A percentile compares a stretch with the other conserved stretches of the same genome.
Conservation (phyloP, 2,113 vertebrate genomes). For the Thamnaconus septentrionalis region DNA sequence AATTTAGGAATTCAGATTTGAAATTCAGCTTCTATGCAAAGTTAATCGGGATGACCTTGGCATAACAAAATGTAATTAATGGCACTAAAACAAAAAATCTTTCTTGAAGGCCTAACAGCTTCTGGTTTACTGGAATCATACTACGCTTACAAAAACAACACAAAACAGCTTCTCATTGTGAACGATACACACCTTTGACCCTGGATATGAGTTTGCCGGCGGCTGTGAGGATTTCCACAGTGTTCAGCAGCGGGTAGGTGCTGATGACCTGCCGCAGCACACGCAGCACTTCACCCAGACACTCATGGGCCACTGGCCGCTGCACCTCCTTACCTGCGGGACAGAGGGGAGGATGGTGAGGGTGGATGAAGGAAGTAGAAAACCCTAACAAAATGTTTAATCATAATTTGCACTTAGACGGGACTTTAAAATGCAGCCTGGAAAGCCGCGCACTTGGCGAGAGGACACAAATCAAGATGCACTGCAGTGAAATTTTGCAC, state of each 20-base stretch:
- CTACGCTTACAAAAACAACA: too few species aligned
- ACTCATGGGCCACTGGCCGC: slow-evolving; percentile 87
- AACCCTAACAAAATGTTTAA: too few species aligned
- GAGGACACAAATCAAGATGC: too few species aligned
- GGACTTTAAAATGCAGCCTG: too few species aligned
- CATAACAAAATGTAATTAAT: too few species aligned
- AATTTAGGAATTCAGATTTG: too few species aligned
- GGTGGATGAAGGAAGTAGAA: neutral
- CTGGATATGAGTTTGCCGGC: slow-evolving; percentile 93
- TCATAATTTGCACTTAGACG: too few species aligned
- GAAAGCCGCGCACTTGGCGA: too few species aligned
- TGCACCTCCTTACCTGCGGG: slow-evolving; percentile 83
- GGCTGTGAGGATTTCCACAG: slow-evolving; percentile 91
- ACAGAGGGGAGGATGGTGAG: neutral
- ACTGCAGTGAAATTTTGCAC: too few species aligned
- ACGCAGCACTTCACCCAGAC: slow-evolving; percentile 87
- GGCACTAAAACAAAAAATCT: too few species aligned
- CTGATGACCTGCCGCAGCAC: slow-evolving; percentile 88
- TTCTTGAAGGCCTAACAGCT: neutral
- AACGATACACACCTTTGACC: slow-evolving; percentile 84
- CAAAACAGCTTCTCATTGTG: neutral
- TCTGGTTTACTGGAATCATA: neutral
- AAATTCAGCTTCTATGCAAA: too few species aligned
- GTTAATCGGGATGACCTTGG: too few species aligned
- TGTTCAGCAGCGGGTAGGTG: slow-evolving; percentile 93